Evolutionary conservation across 2,888 invertebrate species (phyloP).

Genomic region (Drosophila fulvimacula): DNA sequence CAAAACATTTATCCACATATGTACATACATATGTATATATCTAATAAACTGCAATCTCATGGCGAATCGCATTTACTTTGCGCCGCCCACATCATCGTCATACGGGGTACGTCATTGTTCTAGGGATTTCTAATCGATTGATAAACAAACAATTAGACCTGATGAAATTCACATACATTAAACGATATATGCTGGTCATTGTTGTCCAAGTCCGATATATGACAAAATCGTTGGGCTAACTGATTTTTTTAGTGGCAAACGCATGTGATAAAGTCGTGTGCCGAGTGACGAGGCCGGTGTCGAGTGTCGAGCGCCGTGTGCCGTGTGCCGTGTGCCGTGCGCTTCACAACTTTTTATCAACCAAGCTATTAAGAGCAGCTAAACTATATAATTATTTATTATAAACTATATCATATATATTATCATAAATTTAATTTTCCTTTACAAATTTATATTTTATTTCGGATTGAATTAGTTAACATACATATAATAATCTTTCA

Average conservation of each 20-base stretch:
- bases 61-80: slow-evolving; percentile 4
- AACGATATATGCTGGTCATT: slow-evolving; percentile 35
- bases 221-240: not conserved
- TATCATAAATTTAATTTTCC: too few species aligned
- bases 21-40: too few species aligned
- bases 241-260: slow-evolving; percentile 7
- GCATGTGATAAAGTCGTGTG: slow-evolving; percentile 12
- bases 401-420: too few species aligned
- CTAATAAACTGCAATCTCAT: slow-evolving; percentile 14
- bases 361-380: not conserved
- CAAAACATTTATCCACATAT: not conserved
- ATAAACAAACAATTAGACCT: slow-evolving; percentile 12
- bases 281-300: slow-evolving; percentile 7
- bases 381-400: too few species aligned
- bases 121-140: slow-evolving; percentile 41
- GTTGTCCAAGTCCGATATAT: slow-evolving; percentile 24
- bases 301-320: too few species aligned
- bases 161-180: slow-evolving; percentile 14
- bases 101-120: slow-evolving; percentile 44
- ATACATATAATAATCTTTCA: too few species aligned
- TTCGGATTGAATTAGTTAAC: too few species aligned
- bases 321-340: slow-evolving; percentile 1
- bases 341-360: not conserved
- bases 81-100: too few species aligned
- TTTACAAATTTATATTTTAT: too few species aligned